These are phyloP conservation scores for Parnassius orleans DNA, from an alignment of 2,888 invertebrate genomes.

Conservation along the genomic window DNA sequence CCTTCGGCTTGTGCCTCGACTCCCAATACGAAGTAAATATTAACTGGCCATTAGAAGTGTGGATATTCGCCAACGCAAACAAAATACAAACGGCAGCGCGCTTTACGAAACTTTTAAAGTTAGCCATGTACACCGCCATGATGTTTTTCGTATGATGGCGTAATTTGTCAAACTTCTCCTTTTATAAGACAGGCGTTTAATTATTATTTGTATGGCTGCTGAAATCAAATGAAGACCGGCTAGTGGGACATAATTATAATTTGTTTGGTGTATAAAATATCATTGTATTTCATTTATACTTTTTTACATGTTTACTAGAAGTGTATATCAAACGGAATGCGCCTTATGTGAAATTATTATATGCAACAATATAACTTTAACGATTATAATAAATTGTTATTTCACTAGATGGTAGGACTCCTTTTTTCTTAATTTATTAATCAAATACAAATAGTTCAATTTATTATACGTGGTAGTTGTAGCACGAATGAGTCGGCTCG, in stretches of 20 bases:
- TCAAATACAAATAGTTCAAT: too few species aligned
- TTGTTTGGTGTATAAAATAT: slow-evolving; percentile 10
- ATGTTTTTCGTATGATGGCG: slow-evolving; percentile 27
- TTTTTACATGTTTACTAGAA: too few species aligned
- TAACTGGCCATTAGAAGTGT: slow-evolving; percentile 65
- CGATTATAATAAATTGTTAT: too few species aligned
- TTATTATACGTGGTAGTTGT: too few species aligned
- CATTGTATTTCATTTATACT: background rate
- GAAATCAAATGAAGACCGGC: slow-evolving; percentile 61
- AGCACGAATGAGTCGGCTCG: too few species aligned
- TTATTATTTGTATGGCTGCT: slow-evolving; percentile 22
- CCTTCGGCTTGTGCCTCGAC: slow-evolving; percentile 79
- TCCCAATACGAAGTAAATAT: slow-evolving; percentile 82
- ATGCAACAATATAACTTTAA: too few species aligned
- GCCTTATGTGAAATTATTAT: too few species aligned
- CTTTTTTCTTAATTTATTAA: too few species aligned
- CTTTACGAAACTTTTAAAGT: slow-evolving; percentile 27
- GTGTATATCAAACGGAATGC: too few species aligned
- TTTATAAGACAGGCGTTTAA: slow-evolving; percentile 37
- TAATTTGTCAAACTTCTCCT: slow-evolving; percentile 18
- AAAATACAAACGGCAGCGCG: slow-evolving; percentile 32
- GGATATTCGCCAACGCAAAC: slow-evolving; percentile 43
- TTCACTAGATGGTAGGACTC: too few species aligned
- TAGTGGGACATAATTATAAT: slow-evolving; percentile 7
- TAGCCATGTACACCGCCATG: slow-evolving; percentile 32